These are phyloP conservation scores for Tetrapedia diversipes DNA, from an alignment of 2,888 invertebrate genomes.

Conservation along the genomic window DNA sequence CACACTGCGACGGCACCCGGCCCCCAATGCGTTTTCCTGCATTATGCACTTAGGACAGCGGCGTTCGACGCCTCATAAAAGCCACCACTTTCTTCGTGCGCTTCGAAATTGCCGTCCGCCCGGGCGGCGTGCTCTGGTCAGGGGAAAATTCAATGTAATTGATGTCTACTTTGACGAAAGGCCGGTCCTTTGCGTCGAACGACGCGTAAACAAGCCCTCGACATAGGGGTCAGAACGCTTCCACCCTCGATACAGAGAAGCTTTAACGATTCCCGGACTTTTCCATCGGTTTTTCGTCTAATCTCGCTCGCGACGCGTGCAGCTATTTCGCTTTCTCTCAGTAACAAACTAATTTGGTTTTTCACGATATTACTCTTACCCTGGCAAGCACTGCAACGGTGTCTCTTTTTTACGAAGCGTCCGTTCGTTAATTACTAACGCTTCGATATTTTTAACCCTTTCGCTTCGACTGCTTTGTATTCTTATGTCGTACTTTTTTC, in stretches of 20 bases:
- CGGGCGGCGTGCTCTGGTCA: conserved; percentile 11
- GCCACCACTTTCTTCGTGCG: conserved; percentile 41
- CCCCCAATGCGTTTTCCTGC: conserved; percentile 31
- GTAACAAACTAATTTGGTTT: too few relatives aligned
- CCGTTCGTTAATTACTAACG: too few relatives aligned
- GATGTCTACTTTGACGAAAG: conserved; percentile 38
- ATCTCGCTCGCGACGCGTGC: conserved; percentile 13
- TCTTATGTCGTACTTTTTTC: too few relatives aligned
- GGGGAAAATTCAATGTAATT: conserved; percentile 49
- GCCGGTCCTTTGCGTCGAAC: conserved; percentile 28
- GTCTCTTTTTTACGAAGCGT: too few relatives aligned
- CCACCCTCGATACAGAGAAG: not conserved
- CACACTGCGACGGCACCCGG: conserved; percentile 21
- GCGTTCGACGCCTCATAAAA: conserved; percentile 3
- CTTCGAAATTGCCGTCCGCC: conserved; percentile 23
- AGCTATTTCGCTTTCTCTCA: too few relatives aligned
- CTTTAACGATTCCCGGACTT: conserved; percentile 11
- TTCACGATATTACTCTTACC: too few relatives aligned
- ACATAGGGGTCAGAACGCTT: not conserved
- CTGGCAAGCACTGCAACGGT: too few relatives aligned
- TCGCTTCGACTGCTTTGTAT: too few relatives aligned
- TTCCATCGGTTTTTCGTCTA: conserved; percentile 21
- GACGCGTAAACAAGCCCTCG: conserved; percentile 27
- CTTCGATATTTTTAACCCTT: too few relatives aligned
- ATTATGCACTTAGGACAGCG: conserved; percentile 21